Base-by-base conservation (phyloP, 2,797 vertebrate species). In the Chiroxiphia lanceolata region DNA sequence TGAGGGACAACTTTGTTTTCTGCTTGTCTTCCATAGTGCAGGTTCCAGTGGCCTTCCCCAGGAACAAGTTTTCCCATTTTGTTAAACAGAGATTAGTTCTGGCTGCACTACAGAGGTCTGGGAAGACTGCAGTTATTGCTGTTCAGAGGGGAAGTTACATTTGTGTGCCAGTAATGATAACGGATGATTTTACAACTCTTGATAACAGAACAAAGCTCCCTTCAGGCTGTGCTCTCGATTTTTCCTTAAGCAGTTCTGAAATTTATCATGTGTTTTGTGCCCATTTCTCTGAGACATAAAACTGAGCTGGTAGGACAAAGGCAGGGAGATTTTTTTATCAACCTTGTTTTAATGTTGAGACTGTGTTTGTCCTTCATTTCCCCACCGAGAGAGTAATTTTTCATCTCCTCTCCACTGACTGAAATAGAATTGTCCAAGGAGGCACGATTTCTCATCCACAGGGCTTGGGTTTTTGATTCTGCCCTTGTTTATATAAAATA, bases 341-440 rank as follows among this genome's bases (percentile, higher is more conserved):
- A 2, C n/a, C 91, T 93, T 60, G 47, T 87, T 94, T 93, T 94
- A 87, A 90, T 91, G 77, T 23, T 80, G 70, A 90, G 83, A 54
- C 70, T 63, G 64, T 77, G 80, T 91, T 93, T 95, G 88, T 65
- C 89, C 83, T 96, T 95, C 56, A 2, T 83, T 95, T 95, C 72
- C 59, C 53, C 70, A 84, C 88, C 31, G 51, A 69, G 51, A 69
- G 80, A 87, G 75, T 88, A 94, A 94, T 95, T 96, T 93, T 94
- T 89, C 71, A 74, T 93, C 64, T 95, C n/a, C 36, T 94, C 54
- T 90, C 83, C 78, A 80, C 51, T 67, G 74, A 91, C 61, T 87
- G 77, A 87, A 96, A 92, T 45, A 54, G 53, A 90, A 78, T 87
- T 86, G 83, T 83, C 67, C 68, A 74, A 92, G 79, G 59, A 78